A percentile compares a stretch with the other conserved stretches of the same genome.
phyloP scores from a whole-genome alignment of 2,797 vertebrate genomes.

The Zenarchopterus dispar region DNA sequence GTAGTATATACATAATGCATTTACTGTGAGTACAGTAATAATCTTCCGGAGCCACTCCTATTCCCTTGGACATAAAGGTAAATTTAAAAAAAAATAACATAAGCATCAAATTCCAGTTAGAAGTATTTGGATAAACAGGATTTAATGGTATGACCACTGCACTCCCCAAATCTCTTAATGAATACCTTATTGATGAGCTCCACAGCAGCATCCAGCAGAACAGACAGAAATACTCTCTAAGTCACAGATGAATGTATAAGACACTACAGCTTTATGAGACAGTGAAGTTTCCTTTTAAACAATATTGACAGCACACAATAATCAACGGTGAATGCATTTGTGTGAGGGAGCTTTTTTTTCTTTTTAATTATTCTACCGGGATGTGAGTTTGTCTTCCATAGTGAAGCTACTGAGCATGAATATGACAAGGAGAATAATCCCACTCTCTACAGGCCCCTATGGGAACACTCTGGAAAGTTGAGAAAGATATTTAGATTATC shows the following conservation, averaged over 20 bases:
- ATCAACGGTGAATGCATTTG: constrained; percentile 28
- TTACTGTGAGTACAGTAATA: too few relatives aligned
- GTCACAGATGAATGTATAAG: constrained; percentile 27
- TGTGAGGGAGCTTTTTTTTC: constrained; percentile 15
- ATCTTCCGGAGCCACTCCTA: too few relatives aligned
- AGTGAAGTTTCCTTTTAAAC: constrained; percentile 31
- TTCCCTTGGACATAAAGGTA: too few relatives aligned
- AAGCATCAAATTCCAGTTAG: too few relatives aligned
- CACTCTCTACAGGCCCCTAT: constrained; percentile 23
- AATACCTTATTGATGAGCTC: constrained; percentile 20
- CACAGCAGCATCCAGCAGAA: constrained; percentile 8
- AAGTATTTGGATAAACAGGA: not conserved
- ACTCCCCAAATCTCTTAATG: constrained; percentile 7
- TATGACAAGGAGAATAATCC: constrained; percentile 44
- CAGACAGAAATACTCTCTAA: constrained; percentile 2
- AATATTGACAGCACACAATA: constrained; percentile 43
- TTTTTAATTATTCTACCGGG: constrained; percentile 24
- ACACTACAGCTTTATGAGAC: constrained; percentile 22
- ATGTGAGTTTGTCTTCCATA: constrained; percentile 34
- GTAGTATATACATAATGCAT: too few relatives aligned
- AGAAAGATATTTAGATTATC: constrained; percentile 28
- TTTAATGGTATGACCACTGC: not conserved
- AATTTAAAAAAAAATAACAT: too few relatives aligned
- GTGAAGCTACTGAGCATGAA: constrained; percentile 38
- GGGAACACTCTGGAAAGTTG: constrained; percentile 27